phyloP scores from a whole-genome alignment of 1,140 invertebrate genomes.

The Dreissena rostriformis region DNA sequence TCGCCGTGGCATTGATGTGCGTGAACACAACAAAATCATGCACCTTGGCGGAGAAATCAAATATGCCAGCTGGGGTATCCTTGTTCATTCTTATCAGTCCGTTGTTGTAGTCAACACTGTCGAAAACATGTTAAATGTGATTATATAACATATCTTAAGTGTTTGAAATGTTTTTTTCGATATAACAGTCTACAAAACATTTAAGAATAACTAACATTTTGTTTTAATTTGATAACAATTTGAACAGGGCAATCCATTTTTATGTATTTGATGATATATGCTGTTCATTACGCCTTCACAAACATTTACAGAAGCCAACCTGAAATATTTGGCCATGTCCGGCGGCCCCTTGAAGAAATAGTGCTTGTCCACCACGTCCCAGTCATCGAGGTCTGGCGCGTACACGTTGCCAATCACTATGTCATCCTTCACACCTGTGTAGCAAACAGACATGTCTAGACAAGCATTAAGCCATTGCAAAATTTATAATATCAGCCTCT shows the following conservation, averaged over 20 bases:
- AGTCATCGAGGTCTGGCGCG: constrained; percentile 98
- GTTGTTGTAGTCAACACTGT: constrained; percentile 86
- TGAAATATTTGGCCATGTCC: constrained; percentile 61
- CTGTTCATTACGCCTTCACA: not conserved
- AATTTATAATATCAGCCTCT: too few species aligned
- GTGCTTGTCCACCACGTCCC: constrained; percentile 96
- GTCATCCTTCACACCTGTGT: constrained; percentile 92
- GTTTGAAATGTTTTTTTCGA: too few species aligned
- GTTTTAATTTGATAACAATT: too few species aligned
- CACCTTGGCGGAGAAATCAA: constrained; percentile 94
- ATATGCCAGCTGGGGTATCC: constrained; percentile 92
- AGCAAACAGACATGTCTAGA: too few species aligned
- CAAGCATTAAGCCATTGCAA: too few species aligned
- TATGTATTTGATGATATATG: not conserved
- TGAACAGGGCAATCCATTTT: not conserved
- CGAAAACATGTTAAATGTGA: too few species aligned
- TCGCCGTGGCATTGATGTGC: constrained; percentile 87
- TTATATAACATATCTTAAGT: too few species aligned
- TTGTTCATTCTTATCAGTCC: constrained; percentile 98
- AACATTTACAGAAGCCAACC: constrained; percentile 39
- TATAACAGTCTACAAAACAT: too few species aligned
- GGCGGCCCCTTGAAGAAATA: constrained; percentile 58
- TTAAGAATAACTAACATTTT: too few species aligned
- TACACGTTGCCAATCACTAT: constrained; percentile 97
- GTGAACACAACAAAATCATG: constrained; percentile 93